Conservation (phyloP, 2,888 invertebrate genomes). For the Pachymerium ferrugineum region DNA sequence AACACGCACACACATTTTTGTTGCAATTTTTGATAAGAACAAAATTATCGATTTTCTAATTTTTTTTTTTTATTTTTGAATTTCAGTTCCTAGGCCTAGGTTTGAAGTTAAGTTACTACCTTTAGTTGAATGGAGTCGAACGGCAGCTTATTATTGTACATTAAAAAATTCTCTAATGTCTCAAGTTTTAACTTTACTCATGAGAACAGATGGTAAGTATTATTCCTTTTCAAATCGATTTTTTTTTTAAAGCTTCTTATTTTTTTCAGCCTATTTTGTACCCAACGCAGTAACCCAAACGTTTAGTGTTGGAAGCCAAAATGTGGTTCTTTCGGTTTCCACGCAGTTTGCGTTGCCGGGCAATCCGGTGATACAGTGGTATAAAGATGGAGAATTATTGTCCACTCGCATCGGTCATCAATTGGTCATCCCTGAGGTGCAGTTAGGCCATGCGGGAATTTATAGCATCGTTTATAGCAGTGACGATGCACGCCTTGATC, state of each 20-base stretch:
- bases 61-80: background rate
- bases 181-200: slow-evolving; percentile 17
- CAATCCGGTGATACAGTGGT: slow-evolving; percentile 23
- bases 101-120: background rate
- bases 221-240: background rate
- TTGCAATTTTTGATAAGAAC: background rate
- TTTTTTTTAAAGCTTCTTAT: too few species aligned
- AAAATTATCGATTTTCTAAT: background rate
- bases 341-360: slow-evolving; percentile 30
- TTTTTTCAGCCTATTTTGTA: slow-evolving; percentile 28
- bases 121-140: background rate
- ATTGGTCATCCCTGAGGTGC: slow-evolving; percentile 11
- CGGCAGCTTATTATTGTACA: slow-evolving; percentile 25
- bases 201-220: slow-evolving; percentile 27
- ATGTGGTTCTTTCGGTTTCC: background rate
- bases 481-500: slow-evolving; percentile 20
- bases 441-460: slow-evolving; percentile 31
- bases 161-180: background rate
- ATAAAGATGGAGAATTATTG: slow-evolving; percentile 28
- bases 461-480: slow-evolving; percentile 25
- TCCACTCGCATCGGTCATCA: background rate
- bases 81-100: background rate
- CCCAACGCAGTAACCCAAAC: slow-evolving; percentile 24
- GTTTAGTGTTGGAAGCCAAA: slow-evolving; percentile 14
- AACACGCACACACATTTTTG: background rate